A percentile compares a stretch with the other conserved stretches of the same genome.
Conservation (phyloP, 1,140 invertebrate species). For the Drosophila sproati region DNA sequence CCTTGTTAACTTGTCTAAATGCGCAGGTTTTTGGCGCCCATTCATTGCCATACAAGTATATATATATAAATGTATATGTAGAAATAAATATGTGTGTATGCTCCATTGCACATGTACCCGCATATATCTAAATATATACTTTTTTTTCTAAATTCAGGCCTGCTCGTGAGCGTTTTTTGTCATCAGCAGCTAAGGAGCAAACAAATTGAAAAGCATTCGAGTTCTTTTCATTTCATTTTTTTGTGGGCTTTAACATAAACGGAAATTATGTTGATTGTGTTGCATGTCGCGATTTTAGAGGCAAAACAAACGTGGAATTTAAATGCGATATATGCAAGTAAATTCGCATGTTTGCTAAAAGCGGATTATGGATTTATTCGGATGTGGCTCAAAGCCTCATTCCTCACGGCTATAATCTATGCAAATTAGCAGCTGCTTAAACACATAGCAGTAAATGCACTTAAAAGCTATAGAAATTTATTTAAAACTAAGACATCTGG, state of each 20-base stretch:
- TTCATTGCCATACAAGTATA: slow-evolving; percentile 30
- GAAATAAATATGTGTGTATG: slow-evolving; percentile 11
- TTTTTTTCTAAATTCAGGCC: slow-evolving; percentile 15
- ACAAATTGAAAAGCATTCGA: slow-evolving; percentile 74
- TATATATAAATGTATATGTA: slow-evolving; percentile 24
- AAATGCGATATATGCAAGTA: slow-evolving; percentile 21
- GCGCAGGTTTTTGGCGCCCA: slow-evolving; percentile 68
- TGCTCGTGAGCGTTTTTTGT: slow-evolving; percentile 62
- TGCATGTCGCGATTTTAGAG: slow-evolving; percentile 42
- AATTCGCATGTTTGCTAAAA: slow-evolving; percentile 29
- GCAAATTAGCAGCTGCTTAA: slow-evolving; percentile 67
- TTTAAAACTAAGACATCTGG: background rate
- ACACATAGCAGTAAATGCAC: slow-evolving; percentile 5
- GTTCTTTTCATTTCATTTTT: slow-evolving; percentile 22
- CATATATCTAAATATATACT: slow-evolving; percentile 31
- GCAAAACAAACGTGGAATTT: slow-evolving; percentile 54
- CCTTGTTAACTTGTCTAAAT: slow-evolving; percentile 82
- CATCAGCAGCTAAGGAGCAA: slow-evolving; percentile 71
- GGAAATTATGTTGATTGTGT: slow-evolving; percentile 79
- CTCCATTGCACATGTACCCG: slow-evolving; percentile 7
- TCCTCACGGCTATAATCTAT: slow-evolving; percentile 38
- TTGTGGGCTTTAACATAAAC: slow-evolving; percentile 38
- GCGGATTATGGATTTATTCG: slow-evolving; percentile 25
- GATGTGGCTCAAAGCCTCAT: background rate
- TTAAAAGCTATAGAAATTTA: background rate